Evolutionary conservation across 2,888 invertebrate genomes (phyloP).

Genomic region (Noctua pronuba): DNA sequence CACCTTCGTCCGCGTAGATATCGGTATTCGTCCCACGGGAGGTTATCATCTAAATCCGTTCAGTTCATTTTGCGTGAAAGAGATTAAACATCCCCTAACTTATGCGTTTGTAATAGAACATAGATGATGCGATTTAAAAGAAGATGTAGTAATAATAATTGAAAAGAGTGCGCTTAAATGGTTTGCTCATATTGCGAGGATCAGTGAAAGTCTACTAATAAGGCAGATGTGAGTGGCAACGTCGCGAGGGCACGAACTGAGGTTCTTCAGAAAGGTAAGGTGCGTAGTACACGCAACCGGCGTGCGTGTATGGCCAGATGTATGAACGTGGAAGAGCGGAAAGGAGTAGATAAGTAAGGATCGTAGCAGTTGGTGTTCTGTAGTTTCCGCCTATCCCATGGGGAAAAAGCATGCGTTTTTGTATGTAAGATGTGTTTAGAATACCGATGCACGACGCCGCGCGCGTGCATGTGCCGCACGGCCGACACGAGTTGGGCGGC

Average conservation of each 20-base stretch:
- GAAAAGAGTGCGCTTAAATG: neutral
- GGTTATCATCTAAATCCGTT: neutral
- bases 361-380: too few relatives aligned
- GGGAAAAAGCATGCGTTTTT: neutral
- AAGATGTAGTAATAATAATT: neutral
- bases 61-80: neutral
- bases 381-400: neutral
- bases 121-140: neutral
- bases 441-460: constrained; percentile 85
- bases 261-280: too few relatives aligned
- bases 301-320: too few relatives aligned
- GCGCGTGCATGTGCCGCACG: constrained; percentile 92
- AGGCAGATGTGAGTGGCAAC: neutral
- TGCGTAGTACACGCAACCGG: too few relatives aligned
- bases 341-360: too few relatives aligned
- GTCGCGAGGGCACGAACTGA: too few relatives aligned
- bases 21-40: neutral
- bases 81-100: neutral
- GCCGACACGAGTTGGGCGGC: constrained; percentile 80
- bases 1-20: neutral
- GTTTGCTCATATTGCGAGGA: neutral
- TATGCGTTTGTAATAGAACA: too few relatives aligned
- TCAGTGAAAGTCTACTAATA: neutral
- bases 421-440: neutral
- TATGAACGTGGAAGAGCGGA: too few relatives aligned